phyloP scores from a whole-genome alignment of 1,140 invertebrate genomes.

The Hypothenemus hampei region DNA sequence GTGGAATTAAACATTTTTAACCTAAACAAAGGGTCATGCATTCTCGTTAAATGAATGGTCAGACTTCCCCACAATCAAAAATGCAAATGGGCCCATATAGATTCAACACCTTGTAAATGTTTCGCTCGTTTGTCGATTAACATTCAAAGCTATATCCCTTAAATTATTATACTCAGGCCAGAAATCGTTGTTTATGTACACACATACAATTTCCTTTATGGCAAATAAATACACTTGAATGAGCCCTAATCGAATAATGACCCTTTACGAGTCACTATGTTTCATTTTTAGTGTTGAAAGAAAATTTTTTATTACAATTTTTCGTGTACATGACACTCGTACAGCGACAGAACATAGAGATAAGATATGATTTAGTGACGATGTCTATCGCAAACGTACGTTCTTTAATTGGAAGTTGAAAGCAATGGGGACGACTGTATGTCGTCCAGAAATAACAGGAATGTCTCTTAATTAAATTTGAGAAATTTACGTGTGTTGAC shows the following conservation, averaged over 20 bases:
- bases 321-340: too few relatives aligned
- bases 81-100: constrained; percentile 20
- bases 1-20: neutral
- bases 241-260: constrained; percentile 12
- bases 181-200: constrained; percentile 25
- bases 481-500: too few relatives aligned
- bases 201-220: constrained; percentile 19
- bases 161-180: constrained; percentile 20
- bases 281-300: too few relatives aligned
- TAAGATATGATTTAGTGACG: too few relatives aligned
- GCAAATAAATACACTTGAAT: constrained; percentile 11
- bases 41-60: neutral
- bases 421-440: too few relatives aligned
- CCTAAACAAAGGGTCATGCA: neutral
- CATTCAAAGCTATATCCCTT: constrained; percentile 19
- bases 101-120: constrained; percentile 22
- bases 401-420: too few relatives aligned
- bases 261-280: too few relatives aligned
- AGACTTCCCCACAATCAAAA: constrained; percentile 19
- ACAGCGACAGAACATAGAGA: too few relatives aligned
- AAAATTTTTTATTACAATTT: too few relatives aligned
- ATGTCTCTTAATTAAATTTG: too few relatives aligned
- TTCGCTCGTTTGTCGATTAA: constrained; percentile 12
- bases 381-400: too few relatives aligned
- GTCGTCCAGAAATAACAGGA: too few relatives aligned